A percentile compares a stretch with the other conserved stretches of the same genome.
Evolutionary conservation across 1,140 invertebrate genomes (phyloP).

Genomic region (Thaumetopoea pityocampa): DNA sequence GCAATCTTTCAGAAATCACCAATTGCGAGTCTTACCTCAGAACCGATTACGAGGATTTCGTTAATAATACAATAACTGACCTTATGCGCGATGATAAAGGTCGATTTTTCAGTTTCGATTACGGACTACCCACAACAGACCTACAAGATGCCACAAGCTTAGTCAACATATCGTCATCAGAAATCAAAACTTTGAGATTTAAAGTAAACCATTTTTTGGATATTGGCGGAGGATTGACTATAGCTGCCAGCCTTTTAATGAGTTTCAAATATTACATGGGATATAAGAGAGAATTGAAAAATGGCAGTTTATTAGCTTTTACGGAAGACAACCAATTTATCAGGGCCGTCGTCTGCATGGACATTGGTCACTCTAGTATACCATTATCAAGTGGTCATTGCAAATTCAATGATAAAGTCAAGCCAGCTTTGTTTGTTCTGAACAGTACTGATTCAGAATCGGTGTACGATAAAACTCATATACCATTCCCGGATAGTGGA

Average conservation of each 20-base stretch:
- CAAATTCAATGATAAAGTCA: slow-evolving; percentile 68
- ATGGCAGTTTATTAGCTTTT: slow-evolving; percentile 47
- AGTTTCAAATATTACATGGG: slow-evolving; percentile 75
- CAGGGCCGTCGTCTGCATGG: slow-evolving; percentile 78
- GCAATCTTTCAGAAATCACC: slow-evolving; percentile 35
- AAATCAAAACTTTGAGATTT: slow-evolving; percentile 79
- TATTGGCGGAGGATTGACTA: slow-evolving; percentile 81
- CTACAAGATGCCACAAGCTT: slow-evolving; percentile 78
- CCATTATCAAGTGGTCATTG: slow-evolving; percentile 77
- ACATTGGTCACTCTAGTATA: slow-evolving; percentile 70
- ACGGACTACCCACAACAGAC: slow-evolving; percentile 77
- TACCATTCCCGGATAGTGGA: slow-evolving; percentile 88
- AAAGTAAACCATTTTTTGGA: slow-evolving; percentile 81
- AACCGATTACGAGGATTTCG: slow-evolving; percentile 37
- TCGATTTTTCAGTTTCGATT: slow-evolving; percentile 84
- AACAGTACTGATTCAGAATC: slow-evolving; percentile 77
- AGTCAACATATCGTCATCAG: slow-evolving; percentile 79
- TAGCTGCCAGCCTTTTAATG: slow-evolving; percentile 79
- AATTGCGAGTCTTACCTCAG: slow-evolving; percentile 50
- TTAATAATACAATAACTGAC: slow-evolving; percentile 61
- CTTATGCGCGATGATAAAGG: slow-evolving; percentile 81
- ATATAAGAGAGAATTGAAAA: slow-evolving; percentile 50
- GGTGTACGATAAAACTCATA: slow-evolving; percentile 78
- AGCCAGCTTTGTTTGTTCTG: slow-evolving; percentile 74
- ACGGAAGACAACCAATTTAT: slow-evolving; percentile 62